phyloP scores from a whole-genome alignment of 2,888 invertebrate species.

The Eristalis pertinax region DNA sequence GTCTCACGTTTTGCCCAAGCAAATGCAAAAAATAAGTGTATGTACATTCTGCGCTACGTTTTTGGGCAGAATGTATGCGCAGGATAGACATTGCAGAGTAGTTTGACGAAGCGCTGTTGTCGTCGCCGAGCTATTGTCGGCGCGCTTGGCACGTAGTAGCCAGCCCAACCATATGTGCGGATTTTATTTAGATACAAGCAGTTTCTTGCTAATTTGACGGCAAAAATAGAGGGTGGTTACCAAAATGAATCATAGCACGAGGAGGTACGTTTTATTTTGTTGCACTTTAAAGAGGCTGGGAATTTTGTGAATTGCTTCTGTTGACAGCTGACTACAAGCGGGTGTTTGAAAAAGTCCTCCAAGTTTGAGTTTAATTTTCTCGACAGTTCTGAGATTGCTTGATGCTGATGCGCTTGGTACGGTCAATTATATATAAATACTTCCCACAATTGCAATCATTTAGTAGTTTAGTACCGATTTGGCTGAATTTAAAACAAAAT shows the following conservation, averaged over 20 bases:
- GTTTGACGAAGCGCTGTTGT: slow-evolving; percentile 6
- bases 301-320: background rate
- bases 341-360: no score
- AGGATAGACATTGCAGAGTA: slow-evolving; percentile 25
- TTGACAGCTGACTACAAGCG: background rate
- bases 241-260: background rate
- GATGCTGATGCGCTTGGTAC: no score
- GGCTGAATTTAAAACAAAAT: no score
- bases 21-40: background rate
- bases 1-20: slow-evolving; percentile 10
- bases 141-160: slow-evolving; percentile 28
- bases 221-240: background rate
- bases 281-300: background rate
- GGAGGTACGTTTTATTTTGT: background rate
- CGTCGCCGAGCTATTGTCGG: slow-evolving; percentile 6
- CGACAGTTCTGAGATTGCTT: no score
- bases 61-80: background rate
- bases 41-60: background rate
- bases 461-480: no score
- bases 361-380: no score
- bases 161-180: slow-evolving; percentile 34
- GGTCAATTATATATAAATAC: no score
- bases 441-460: no score
- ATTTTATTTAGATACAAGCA: slow-evolving; percentile 1
- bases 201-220: background rate